A percentile compares a stretch with the other conserved stretches of the same genome.
Evolutionary conservation across 37 sponge, comb jelly and placozoan species (phyloP).

Genomic region (Cladorhizidae sp.): DNA sequence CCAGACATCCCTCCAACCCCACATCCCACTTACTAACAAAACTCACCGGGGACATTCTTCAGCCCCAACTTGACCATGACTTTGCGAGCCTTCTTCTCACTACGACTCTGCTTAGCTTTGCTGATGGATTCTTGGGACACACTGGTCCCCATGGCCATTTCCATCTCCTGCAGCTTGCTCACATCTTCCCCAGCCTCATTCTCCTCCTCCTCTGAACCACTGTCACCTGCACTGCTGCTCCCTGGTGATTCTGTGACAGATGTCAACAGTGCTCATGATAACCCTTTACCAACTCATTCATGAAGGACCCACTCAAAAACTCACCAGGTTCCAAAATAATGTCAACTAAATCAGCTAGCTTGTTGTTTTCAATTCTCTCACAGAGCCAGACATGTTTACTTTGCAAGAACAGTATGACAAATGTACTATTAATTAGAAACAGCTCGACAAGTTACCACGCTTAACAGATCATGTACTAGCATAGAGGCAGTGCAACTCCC

Average conservation of each 20-base stretch:
- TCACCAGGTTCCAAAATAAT: background rate
- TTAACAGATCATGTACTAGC: too few species aligned
- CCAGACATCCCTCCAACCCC: too few species aligned
- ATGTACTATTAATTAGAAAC: too few species aligned
- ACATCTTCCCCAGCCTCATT: background rate
- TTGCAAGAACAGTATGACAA: too few species aligned
- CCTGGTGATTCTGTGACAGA: background rate
- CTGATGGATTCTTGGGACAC: slow-evolving; percentile 44
- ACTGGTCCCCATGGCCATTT: slow-evolving; percentile 2
- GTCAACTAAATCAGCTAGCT: too few species aligned
- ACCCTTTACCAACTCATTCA: too few species aligned
- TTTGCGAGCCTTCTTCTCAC: slow-evolving; percentile 97
- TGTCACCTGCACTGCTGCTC: slow-evolving; percentile 50
- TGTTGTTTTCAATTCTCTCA: too few species aligned
- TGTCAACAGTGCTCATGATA: too few species aligned
- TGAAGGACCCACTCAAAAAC: background rate
- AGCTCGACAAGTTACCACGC: too few species aligned
- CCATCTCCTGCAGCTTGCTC: slow-evolving; percentile 16
- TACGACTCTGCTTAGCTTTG: slow-evolving; percentile 90
- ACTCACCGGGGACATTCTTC: slow-evolving; percentile 53
- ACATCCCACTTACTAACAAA: too few species aligned
- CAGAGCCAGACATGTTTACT: too few species aligned
- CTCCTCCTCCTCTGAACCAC: slow-evolving; percentile 47
- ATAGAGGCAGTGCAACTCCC: too few species aligned
- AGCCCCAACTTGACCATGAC: slow-evolving; percentile 93